Evolutionary conservation across 2,797 vertebrate genomes (phyloP), one percentile per base, ranked within the genome.

Genomic region (Squalus acanthias): DNA sequence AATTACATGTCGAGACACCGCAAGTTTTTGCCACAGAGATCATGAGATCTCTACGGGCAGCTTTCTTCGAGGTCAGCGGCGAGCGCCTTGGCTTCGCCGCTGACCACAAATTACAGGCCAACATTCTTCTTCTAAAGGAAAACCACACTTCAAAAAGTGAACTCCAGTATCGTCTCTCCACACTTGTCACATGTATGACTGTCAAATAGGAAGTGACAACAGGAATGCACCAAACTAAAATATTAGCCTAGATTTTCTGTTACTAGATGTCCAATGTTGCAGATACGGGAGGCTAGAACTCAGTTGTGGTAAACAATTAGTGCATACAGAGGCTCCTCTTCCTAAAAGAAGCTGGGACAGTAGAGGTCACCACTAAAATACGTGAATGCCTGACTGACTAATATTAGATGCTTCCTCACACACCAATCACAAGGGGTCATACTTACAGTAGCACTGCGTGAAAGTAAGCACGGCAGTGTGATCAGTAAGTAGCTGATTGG

Each of bases 321-420:
- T 39, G 8, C 63, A 67, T 39, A 39, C 33, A 67, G 4, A 46
- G 63, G 17, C n/a, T 39, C 60, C 89, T n/a, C 60, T n/a, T 20
- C 15, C 89, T 65, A n/a, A 60, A 91, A n/a, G 89, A 1, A 65
- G 60, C 29, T 92, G 15, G 79, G 39, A 20, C 72, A 74, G 29
- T 6, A 79, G 9, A 88, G 85, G 24, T 29, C 50, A 88, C 24
- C 50, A n/a, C 60, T 91, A 33, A 92, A 91, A 91, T 91, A n/a
- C 29, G 15, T 50, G 33, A 92, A 92, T 63, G 5, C 5, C 89
- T 89, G 29, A 89, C 50, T 60, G 29, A 93, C 63, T 39, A 67
- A 39, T 67, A 93, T 93, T 93, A 39, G 63, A 46, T 67, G 91
- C 33, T 93, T 65, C n/a, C n/a, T 93, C 63, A n/a, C 91, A 93